These are phyloP conservation scores for Sinotaia quadrata DNA, from an alignment of 2,888 invertebrate species.

Conservation along the genomic window DNA sequence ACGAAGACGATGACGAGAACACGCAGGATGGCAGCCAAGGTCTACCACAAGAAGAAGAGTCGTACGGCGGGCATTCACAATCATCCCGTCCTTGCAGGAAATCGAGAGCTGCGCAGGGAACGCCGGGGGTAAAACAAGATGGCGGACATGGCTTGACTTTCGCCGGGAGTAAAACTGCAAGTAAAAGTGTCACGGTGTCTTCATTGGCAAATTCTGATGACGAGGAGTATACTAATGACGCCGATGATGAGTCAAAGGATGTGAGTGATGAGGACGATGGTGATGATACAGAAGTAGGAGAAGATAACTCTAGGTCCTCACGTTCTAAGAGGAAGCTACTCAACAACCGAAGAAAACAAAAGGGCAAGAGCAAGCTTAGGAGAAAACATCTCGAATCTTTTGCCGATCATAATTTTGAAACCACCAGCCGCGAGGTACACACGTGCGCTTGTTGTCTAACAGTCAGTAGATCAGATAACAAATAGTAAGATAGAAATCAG, in stretches of 20 bases:
- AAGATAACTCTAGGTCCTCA: not conserved
- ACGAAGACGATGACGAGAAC: not conserved
- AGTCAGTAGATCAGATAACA: too few species aligned
- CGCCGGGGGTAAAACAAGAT: not conserved
- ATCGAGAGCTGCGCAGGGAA: not conserved
- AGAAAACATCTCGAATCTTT: slow-evolving; percentile 11
- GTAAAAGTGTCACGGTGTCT: not conserved
- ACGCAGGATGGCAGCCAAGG: slow-evolving; percentile 12
- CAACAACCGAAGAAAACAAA: slow-evolving; percentile 16
- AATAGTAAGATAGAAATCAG: too few species aligned
- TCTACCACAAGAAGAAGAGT: slow-evolving; percentile 8
- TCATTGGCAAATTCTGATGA: slow-evolving; percentile 15
- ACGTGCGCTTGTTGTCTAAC: not conserved
- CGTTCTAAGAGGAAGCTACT: slow-evolving; percentile 21
- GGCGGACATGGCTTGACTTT: not conserved
- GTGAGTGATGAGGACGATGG: slow-evolving; percentile 28
- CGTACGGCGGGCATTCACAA: slow-evolving; percentile 5
- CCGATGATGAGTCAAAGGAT: slow-evolving; percentile 20
- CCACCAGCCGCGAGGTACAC: slow-evolving; percentile 5
- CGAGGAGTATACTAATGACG: slow-evolving; percentile 22
- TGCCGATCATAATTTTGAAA: slow-evolving; percentile 18
- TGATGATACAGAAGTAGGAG: slow-evolving; percentile 26
- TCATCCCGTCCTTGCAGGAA: slow-evolving; percentile 18
- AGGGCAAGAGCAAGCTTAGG: slow-evolving; percentile 20
- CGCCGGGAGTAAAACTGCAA: not conserved